phyloP scores from a whole-genome alignment of 2,113 vertebrate species.

The Notechis scutatus region DNA sequence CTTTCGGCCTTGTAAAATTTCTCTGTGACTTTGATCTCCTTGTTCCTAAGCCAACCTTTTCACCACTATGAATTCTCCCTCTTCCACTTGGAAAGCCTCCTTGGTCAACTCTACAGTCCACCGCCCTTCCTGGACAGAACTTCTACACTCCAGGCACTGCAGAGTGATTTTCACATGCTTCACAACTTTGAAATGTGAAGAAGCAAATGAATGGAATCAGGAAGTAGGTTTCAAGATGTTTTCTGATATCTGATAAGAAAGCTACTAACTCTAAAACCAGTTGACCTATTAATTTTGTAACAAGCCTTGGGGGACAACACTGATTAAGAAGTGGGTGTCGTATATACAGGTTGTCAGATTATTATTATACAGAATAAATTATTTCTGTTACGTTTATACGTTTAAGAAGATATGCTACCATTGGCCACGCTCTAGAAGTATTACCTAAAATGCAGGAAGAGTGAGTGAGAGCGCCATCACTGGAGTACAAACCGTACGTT shows the following conservation, averaged over 20 bases:
- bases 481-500: conserved; percentile 85
- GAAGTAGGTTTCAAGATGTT: background rate
- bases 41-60: background rate
- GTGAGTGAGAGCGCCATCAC: conserved; percentile 77
- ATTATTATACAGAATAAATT: background rate
- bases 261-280: background rate
- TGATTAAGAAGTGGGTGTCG: background rate
- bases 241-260: background rate
- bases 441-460: conserved; percentile 88
- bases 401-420: background rate
- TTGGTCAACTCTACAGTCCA: background rate
- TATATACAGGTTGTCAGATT: background rate
- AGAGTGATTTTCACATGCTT: background rate
- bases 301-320: background rate
- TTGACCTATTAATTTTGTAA: background rate
- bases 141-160: background rate
- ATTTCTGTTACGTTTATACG: background rate
- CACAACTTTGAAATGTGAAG: background rate
- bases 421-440: conserved; percentile 13
- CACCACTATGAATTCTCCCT: background rate
- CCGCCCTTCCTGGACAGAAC: background rate
- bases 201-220: background rate
- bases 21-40: background rate
- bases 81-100: background rate
- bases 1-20: too few relatives aligned